These are phyloP conservation scores for Anseranas semipalmata DNA, from an alignment of 2,113 vertebrate species.

Conservation along the genomic window DNA sequence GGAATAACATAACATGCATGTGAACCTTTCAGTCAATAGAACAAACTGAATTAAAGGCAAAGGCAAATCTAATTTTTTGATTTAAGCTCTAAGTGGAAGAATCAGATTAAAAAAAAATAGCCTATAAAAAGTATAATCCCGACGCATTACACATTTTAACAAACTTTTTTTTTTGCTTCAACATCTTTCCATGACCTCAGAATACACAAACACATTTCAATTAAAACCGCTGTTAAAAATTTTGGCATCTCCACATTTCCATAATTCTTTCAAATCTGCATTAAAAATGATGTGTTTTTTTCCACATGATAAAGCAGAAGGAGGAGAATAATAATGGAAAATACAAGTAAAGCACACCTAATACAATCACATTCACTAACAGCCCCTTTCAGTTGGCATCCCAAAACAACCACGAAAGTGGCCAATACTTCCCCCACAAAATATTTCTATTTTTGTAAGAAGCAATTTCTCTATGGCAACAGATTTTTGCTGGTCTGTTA, in stretches of 20 bases:
- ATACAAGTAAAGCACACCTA: background rate
- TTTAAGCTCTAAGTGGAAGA: background rate
- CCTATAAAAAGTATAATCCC: background rate
- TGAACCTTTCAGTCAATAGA: background rate
- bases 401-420: background rate
- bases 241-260: background rate
- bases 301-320: background rate
- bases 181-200: background rate
- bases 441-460: constrained; percentile 54
- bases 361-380: background rate
- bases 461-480: constrained; percentile 44
- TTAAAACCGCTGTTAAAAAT: background rate
- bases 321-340: background rate
- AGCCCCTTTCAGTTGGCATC: background rate
- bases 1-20: background rate
- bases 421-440: constrained; percentile 3
- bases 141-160: background rate
- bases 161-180: background rate
- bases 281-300: background rate
- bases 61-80: background rate
- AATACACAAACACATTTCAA: background rate
- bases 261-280: background rate
- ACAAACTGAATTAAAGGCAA: constrained; percentile 19
- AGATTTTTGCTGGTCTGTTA: constrained; percentile 41
- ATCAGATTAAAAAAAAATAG: too few species aligned